Evolutionary conservation across 2,797 vertebrate species (phyloP).

Genomic region (Lycodopsis pacificus): DNA sequence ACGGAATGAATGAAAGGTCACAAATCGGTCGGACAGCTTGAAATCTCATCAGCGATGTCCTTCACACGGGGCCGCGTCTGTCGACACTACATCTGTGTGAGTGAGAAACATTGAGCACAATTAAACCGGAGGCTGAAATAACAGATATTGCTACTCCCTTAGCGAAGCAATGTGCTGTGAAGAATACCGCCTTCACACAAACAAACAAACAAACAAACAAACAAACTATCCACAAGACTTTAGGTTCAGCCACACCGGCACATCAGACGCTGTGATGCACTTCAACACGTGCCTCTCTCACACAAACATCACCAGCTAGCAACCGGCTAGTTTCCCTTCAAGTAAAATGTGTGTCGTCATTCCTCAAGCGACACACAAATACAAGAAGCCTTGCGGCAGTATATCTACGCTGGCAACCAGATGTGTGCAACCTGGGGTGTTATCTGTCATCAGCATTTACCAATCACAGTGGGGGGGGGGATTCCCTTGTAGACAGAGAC

Average conservation of each 20-base stretch:
- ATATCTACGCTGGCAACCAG: background rate
- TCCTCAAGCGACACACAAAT: conserved; percentile 30
- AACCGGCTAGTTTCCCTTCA: conserved; percentile 28
- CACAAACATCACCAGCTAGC: conserved; percentile 23
- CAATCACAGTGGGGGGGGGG: conserved; percentile 12
- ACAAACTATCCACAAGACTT: conserved; percentile 66
- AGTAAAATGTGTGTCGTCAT: conserved; percentile 25
- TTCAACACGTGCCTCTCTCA: conserved; percentile 26
- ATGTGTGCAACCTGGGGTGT: conserved; percentile 29
- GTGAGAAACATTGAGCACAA: conserved; percentile 39
- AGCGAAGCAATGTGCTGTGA: conserved; percentile 53
- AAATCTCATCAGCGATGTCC: conserved; percentile 50
- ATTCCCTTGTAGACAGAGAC: conserved; percentile 46
- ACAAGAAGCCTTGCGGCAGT: conserved; percentile 3
- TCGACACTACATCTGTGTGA: conserved; percentile 32
- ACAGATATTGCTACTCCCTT: conserved; percentile 67
- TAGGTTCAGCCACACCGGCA: conserved; percentile 46
- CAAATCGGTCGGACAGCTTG: conserved; percentile 58
- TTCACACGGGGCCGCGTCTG: conserved; percentile 39
- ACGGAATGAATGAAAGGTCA: conserved; percentile 60
- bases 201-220: conserved; percentile 83
- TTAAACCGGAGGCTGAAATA: conserved; percentile 67
- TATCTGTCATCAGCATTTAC: conserved; percentile 47
- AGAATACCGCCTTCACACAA: conserved; percentile 53
- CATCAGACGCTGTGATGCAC: conserved; percentile 41